Evolutionary conservation across 2,113 vertebrate genomes (phyloP).

Genomic region (Muntiacus reevesi): DNA sequence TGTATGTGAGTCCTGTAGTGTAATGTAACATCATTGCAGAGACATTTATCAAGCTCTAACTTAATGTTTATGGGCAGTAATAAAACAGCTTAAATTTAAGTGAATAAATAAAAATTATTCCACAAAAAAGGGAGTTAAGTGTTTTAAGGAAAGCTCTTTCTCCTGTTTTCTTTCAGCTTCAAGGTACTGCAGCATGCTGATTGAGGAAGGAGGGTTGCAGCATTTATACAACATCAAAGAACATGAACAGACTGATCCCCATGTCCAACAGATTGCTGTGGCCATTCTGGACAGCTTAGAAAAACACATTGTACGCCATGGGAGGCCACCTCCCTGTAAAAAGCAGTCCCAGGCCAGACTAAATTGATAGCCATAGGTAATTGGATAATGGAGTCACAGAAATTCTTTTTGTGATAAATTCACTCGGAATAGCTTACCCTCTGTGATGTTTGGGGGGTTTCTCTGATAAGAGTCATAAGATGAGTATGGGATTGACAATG

Average conservation of each 20-base stretch:
- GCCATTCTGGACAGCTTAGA: constrained; percentile 96
- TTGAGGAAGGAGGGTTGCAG: constrained; percentile 95
- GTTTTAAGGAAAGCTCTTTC: neutral
- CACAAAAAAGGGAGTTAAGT: neutral
- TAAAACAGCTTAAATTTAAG: neutral
- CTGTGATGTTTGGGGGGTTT: constrained; percentile 63
- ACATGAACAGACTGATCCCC: constrained; percentile 90
- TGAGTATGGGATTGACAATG: constrained; percentile 64
- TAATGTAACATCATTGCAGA: neutral
- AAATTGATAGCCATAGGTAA: constrained; percentile 79
- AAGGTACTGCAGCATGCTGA: constrained; percentile 98
- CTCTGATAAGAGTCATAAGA: constrained; percentile 40
- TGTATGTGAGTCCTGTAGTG: neutral
- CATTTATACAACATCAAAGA: constrained; percentile 92
- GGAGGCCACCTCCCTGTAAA: constrained; percentile 82
- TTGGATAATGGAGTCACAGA: constrained; percentile 67
- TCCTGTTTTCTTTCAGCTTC: constrained; percentile 83
- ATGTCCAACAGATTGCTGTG: constrained; percentile 89
- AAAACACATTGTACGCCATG: constrained; percentile 90
- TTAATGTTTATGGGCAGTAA: neutral
- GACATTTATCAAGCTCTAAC: neutral
- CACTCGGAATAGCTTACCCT: constrained; percentile 74
- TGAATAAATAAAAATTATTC: neutral
- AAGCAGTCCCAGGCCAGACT: constrained; percentile 80
- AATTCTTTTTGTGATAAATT: constrained; percentile 74